These are phyloP conservation scores for Pachycephala philippinensis DNA, from an alignment of 2,113 vertebrate species.

Conservation along the genomic window DNA sequence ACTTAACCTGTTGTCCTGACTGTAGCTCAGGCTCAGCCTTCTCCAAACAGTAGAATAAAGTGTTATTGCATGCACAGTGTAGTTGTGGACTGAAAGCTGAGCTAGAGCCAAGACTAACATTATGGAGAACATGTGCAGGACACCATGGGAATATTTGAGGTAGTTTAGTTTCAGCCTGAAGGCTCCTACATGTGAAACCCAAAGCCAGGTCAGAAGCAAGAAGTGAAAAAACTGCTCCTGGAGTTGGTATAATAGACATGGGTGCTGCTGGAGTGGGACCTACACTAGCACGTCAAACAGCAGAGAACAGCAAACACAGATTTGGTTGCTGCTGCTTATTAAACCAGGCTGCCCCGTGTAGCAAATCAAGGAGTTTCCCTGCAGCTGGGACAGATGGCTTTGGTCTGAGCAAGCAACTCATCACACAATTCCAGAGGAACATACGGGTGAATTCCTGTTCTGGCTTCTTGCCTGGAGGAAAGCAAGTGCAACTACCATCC, in stretches of 20 bases:
- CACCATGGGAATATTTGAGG: neutral
- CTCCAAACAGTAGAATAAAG: neutral
- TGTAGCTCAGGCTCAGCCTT: neutral
- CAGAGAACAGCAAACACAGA: neutral
- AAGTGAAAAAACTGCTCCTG: neutral
- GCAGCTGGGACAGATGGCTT: conserved; percentile 1
- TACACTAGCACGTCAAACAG: neutral
- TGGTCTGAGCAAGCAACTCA: conserved; percentile 9
- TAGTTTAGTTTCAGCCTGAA: neutral
- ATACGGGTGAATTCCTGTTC: neutral
- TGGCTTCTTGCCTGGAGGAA: neutral
- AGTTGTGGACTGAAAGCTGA: neutral
- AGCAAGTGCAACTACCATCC: neutral
- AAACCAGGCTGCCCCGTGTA: neutral
- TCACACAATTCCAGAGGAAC: neutral
- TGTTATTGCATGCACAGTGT: neutral
- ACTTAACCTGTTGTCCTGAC: neutral
- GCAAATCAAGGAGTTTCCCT: neutral
- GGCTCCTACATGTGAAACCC: neutral
- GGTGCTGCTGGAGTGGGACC: neutral
- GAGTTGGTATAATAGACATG: neutral
- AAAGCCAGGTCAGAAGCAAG: neutral
- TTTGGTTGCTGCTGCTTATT: neutral
- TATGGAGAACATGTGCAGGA: neutral
- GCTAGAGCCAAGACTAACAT: neutral